phyloP scores from a whole-genome alignment of 2,888 invertebrate species.

The Drosophila neutralis region DNA sequence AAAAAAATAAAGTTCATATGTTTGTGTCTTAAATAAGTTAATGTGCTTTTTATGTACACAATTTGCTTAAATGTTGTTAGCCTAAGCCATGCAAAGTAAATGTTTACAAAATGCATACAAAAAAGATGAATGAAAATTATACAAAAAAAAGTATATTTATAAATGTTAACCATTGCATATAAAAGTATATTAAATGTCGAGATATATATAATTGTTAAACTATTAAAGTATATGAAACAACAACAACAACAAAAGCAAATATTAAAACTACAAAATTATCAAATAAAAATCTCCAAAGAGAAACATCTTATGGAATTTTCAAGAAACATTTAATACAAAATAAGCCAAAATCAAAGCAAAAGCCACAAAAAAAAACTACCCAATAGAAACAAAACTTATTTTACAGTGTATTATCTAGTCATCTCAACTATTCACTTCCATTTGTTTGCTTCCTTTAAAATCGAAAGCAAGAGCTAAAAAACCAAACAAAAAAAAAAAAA shows the following conservation, averaged over 20 bases:
- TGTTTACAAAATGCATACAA: constrained; percentile 57
- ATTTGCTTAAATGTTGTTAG: constrained; percentile 62
- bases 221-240: constrained; percentile 24
- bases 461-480: neutral
- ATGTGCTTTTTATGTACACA: constrained; percentile 57
- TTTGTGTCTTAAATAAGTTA: constrained; percentile 69
- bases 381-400: constrained; percentile 9
- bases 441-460: neutral
- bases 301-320: constrained; percentile 7
- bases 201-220: constrained; percentile 38
- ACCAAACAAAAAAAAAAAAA: neutral
- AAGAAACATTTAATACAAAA: constrained; percentile 22
- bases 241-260: constrained; percentile 11
- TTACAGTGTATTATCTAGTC: constrained; percentile 33
- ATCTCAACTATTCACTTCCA: constrained; percentile 14
- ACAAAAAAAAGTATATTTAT: constrained; percentile 7
- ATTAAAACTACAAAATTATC: constrained; percentile 30
- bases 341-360: constrained; percentile 2
- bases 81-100: constrained; percentile 49
- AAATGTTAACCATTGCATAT: constrained; percentile 21
- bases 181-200: constrained; percentile 47
- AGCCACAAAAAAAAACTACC: neutral
- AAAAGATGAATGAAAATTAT: constrained; percentile 32
- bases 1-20: constrained; percentile 32
- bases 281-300: constrained; percentile 31